phyloP scores from a whole-genome alignment of 2,113 vertebrate genomes.

The Nothoprocta pentlandii region DNA sequence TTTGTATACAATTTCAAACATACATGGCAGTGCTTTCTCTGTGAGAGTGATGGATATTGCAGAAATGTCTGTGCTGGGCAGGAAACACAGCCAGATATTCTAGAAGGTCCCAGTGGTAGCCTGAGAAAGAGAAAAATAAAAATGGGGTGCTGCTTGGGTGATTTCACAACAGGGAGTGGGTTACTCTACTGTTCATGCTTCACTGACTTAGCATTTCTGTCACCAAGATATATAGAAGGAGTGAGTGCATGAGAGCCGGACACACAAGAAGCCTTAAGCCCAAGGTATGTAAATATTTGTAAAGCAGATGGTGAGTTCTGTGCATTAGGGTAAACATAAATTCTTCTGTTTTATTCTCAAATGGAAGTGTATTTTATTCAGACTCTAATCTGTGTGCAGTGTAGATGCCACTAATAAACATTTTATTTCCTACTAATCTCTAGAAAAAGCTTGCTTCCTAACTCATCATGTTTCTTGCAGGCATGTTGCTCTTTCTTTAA shows the following conservation, averaged over 20 bases:
- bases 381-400: not conserved
- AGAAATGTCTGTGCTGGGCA: not conserved
- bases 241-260: conserved; percentile 20
- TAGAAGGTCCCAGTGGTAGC: not conserved
- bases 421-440: not conserved
- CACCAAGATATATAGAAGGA: not conserved
- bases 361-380: not conserved
- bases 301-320: conserved; percentile 8
- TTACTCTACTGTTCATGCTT: not conserved
- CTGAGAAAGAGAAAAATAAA: not conserved
- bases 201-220: not conserved
- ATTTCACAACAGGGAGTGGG: not conserved
- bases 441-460: conserved; percentile 27
- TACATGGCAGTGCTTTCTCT: not conserved
- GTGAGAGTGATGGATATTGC: not conserved
- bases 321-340: conserved; percentile 37
- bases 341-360: conserved; percentile 6
- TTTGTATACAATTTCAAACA: not conserved
- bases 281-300: conserved; percentile 67
- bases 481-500: not conserved
- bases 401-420: conserved; percentile 22
- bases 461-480: not conserved
- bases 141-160: not conserved
- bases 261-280: conserved; percentile 65
- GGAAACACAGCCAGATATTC: not conserved